Evolutionary conservation across 2,888 invertebrate species (phyloP), one percentile per base, ranked within the genome.

Genomic region (Heteromurus nitidus): DNA sequence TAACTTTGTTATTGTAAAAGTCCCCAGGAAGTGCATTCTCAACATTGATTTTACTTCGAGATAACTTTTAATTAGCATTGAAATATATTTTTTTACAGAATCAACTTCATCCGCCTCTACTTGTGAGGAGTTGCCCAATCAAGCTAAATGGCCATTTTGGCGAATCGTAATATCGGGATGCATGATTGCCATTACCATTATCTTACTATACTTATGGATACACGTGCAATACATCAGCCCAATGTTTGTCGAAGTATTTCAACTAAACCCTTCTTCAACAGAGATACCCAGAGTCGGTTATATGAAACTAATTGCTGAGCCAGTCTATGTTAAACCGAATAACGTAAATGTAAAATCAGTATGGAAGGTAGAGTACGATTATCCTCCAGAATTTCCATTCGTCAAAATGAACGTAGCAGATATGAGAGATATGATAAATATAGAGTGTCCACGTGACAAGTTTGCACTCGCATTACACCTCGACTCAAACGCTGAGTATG

Each of bases 401-500:
- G n/a, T 76, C 11, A 16, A 26, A 28, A 26, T 72, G 16, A 18
- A 24, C 28, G 50, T 72, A 0, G 20, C 18, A 36, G 67, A 64
- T 13, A 44, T 65, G 55, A 68, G 7, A 13, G n/a, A 44, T 20
- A 18, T 47, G 42, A 13, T 5, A 36, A 16, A n/a, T 3, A 65
- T 72, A n/a, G n/a, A 1, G 0, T 82, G 82, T 28, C 76, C 82
- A 1, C 58, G 44, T 9, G 20, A 24, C 11, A 76, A 50, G 20
- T 82, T 82, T 69, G 82, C 82, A 9, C 42, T 82, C 0, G 82
- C 53, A 3, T 18, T 82, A 9, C 31, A 72, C 47, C 20, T 76
- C 0, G 76, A 75, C 0, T 30, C 75, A 20, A 20, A 72, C 16
- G n/a, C 53, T 3, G 31, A 50, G 18, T 18, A 44, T 0, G 58